Base-by-base conservation (phyloP, 1,140 invertebrate genomes). In the Achatina immaculata region DNA sequence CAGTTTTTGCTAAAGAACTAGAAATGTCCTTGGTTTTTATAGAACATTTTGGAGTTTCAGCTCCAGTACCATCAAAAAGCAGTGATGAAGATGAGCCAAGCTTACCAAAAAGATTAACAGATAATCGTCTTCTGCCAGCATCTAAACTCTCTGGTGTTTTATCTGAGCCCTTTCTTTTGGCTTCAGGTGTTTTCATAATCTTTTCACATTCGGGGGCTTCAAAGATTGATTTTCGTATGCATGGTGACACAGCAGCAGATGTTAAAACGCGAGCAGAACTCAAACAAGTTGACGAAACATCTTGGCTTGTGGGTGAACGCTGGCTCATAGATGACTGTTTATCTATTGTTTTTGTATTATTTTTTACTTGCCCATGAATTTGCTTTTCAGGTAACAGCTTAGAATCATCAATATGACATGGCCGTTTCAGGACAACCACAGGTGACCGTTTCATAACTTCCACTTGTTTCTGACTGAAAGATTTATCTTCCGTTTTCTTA, bases 71-170 rank as follows among this genome's bases (percentile, higher is more conserved):
- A 16, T 62, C 48, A 55, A 55, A 16, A 21, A 62, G 31, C 16
- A 31, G 9, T n/a, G 58, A 62, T 62, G 58, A 34, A 31, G 68
- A 45, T 6, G 68, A 40, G 1, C 68, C 38, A 71, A 71, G 65
- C 3, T 31, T 31, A 28, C 78, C 68, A 80, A 80, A 80, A 3
- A 80, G 69, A 72, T 72, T 80, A 3, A 80, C 48, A 42, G 78
- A 80, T 31, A 80, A 34, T 7, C 68, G n/a, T 28, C 77, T 21
- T 36, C 78, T 71, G 9, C 78, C 78, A 36, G 42, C 68, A 21
- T 80, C 78, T 14, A 72, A 55, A 55, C 66, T 71, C 21, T 80
- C 68, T 51, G 78, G 78, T 38, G 78, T 72, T 58, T 80, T 80
- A 45, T 80, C 78, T 9, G 78, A 80, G n/a, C 45, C 78, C 34